Conservation (phyloP, 2,888 invertebrate genomes). For the Malthinus seriepunctatus region DNA sequence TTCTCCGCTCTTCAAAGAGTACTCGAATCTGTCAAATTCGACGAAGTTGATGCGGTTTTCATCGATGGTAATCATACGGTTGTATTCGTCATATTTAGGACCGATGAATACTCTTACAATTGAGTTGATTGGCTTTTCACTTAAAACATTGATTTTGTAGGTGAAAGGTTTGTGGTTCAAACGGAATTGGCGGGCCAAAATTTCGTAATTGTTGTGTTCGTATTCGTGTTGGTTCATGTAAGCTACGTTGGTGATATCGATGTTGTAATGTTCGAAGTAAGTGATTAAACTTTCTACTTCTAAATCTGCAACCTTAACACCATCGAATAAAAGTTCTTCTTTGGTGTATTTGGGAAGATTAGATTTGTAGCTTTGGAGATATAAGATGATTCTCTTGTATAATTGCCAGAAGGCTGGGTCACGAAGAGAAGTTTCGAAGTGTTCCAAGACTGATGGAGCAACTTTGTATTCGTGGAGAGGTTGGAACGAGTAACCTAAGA, state of each 20-base stretch:
- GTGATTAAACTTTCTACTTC: conserved; percentile 69
- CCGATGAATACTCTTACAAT: conserved; percentile 69
- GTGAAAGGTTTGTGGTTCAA: conserved; percentile 72
- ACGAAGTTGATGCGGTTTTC: conserved; percentile 65
- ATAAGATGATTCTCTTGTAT: conserved; percentile 62
- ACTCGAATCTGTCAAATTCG: conserved; percentile 63
- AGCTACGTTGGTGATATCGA: conserved; percentile 64
- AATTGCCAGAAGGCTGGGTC: conserved; percentile 74
- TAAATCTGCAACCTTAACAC: conserved; percentile 66
- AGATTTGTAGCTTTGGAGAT: conserved; percentile 64
- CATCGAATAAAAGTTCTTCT: conserved; percentile 63
- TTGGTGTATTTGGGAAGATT: conserved; percentile 64
- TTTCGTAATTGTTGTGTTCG: conserved; percentile 53
- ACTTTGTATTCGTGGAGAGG: conserved; percentile 52
- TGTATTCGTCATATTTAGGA: conserved; percentile 67
- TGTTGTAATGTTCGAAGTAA: conserved; percentile 67
- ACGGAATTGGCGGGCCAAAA: conserved; percentile 68
- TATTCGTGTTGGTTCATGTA: conserved; percentile 56
- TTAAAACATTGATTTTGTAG: conserved; percentile 62
- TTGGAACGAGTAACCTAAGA: conserved; percentile 58
- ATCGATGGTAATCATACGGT: conserved; percentile 57
- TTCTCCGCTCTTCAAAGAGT: conserved; percentile 64
- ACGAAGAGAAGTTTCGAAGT: conserved; percentile 65
- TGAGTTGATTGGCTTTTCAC: conserved; percentile 62
- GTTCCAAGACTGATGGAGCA: conserved; percentile 66